Conservation (phyloP, 1,140 invertebrate species). For the Matsumurasca onukii region DNA sequence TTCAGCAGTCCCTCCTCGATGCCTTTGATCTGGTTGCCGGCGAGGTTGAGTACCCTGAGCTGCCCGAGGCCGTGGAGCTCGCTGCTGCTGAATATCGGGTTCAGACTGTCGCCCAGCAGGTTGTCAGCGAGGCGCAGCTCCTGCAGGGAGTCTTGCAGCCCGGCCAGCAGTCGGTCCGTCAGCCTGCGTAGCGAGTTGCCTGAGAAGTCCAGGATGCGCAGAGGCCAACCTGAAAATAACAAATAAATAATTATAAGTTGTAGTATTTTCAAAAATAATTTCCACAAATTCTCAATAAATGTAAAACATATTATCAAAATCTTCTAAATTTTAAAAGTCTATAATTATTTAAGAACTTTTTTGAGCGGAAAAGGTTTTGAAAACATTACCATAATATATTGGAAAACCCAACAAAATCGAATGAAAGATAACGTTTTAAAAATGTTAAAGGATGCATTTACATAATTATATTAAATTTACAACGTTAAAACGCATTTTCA, state of each 20-base stretch:
- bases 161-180: slow-evolving; percentile 71
- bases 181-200: slow-evolving; percentile 77
- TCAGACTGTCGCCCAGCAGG: slow-evolving; percentile 81
- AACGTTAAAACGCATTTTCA: no score
- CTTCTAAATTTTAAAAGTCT: no score
- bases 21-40: slow-evolving; percentile 73
- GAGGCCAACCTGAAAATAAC: slow-evolving; percentile 62
- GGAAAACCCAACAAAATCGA: no score
- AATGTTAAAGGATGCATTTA: no score
- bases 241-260: slow-evolving; percentile 10
- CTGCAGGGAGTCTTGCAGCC: slow-evolving; percentile 62
- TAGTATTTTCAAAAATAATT: neutral
- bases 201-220: slow-evolving; percentile 77
- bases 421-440: no score
- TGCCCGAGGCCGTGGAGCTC: slow-evolving; percentile 76
- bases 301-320: no score
- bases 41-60: slow-evolving; percentile 73
- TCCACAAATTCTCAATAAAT: neutral
- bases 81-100: slow-evolving; percentile 84
- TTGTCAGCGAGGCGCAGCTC: slow-evolving; percentile 76
- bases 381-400: no score
- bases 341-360: no score
- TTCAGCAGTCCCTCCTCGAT: slow-evolving; percentile 84
- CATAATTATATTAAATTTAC: no score
- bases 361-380: no score